Evolutionary conservation across 2,888 invertebrate species (phyloP).

Genomic region (Cheilosia variabilis): DNA sequence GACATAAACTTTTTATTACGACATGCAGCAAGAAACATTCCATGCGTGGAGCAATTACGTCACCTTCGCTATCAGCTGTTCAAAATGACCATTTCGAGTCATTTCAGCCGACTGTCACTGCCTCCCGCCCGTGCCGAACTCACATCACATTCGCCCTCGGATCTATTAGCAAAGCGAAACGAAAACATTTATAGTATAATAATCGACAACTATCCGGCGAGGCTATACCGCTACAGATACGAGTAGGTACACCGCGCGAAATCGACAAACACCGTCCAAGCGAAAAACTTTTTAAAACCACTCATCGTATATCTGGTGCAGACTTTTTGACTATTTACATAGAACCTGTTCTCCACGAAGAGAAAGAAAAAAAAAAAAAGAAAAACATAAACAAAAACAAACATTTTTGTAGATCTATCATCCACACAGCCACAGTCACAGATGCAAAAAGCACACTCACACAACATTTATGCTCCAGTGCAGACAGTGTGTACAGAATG

Average conservation of each 20-base stretch:
- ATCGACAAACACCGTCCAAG: conserved; percentile 4
- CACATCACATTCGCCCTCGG: conserved; percentile 20
- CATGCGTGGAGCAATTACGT: conserved; percentile 66
- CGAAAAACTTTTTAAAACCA: not conserved
- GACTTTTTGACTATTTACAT: conserved; percentile 67
- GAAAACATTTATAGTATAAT: conserved; percentile 11
- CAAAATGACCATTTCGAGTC: conserved; percentile 58
- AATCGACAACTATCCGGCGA: conserved; percentile 24
- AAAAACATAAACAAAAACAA: conserved; percentile 70
- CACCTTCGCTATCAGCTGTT: conserved; percentile 68
- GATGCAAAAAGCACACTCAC: conserved; percentile 56
- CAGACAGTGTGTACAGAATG: conserved; percentile 26
- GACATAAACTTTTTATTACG: conserved; percentile 38
- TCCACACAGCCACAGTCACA: conserved; percentile 31
- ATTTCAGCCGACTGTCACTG: conserved; percentile 30
- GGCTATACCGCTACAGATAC: conserved; percentile 29
- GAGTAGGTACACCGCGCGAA: not conserved
- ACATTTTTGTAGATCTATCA: conserved; percentile 45
- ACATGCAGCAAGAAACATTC: conserved; percentile 7
- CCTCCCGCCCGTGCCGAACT: conserved; percentile 4
- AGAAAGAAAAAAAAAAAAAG: conserved; percentile 38
- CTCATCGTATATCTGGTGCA: conserved; percentile 56
- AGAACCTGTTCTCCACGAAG: conserved; percentile 61
- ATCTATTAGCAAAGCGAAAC: conserved; percentile 26
- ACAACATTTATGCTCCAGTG: conserved; percentile 48